A percentile compares a stretch with the other conserved stretches of the same genome.
Conservation (phyloP, 2,888 invertebrate genomes). For the Chalcosyrphus nemorum region DNA sequence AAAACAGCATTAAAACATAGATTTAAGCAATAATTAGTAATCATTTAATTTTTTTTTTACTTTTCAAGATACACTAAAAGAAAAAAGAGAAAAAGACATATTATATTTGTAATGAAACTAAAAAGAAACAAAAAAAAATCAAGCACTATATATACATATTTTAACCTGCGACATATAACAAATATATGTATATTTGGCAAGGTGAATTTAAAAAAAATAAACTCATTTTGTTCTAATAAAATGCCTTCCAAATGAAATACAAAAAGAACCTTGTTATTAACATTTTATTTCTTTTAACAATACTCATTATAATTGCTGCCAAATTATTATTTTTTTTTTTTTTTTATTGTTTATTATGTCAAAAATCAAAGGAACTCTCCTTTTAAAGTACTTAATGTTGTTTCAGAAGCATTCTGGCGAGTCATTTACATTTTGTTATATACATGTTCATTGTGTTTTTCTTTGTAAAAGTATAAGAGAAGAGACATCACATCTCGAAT, state of each 20-base stretch:
- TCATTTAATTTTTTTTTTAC: slow-evolving; percentile 43
- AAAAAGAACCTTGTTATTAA: neutral
- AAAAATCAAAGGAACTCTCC: too few relatives aligned
- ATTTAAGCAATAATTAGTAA: slow-evolving; percentile 40
- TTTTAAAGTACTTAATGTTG: neutral
- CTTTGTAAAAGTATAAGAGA: too few relatives aligned
- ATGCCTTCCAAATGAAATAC: slow-evolving; percentile 9
- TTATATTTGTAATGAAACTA: slow-evolving; percentile 44
- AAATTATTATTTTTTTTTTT: neutral
- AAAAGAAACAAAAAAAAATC: slow-evolving; percentile 18
- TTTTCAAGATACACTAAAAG: slow-evolving; percentile 37
- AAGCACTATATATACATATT: slow-evolving; percentile 24
- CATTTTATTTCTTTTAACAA: neutral
- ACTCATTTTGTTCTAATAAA: slow-evolving; percentile 1
- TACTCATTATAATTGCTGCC: slow-evolving; percentile 12
- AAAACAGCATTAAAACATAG: slow-evolving; percentile 29
- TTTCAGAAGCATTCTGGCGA: neutral
- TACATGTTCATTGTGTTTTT: neutral
- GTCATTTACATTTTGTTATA: neutral
- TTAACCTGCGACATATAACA: slow-evolving; percentile 1
- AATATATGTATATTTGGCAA: neutral
- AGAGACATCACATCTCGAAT: too few relatives aligned
- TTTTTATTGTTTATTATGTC: neutral
- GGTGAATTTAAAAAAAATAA: neutral
- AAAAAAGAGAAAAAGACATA: slow-evolving; percentile 39